Percentiles rank a stretch among this genome's conserved stretches.
These are phyloP conservation scores for Allygus modestus DNA, from an alignment of 2,888 invertebrate genomes.

Conservation along the genomic window DNA sequence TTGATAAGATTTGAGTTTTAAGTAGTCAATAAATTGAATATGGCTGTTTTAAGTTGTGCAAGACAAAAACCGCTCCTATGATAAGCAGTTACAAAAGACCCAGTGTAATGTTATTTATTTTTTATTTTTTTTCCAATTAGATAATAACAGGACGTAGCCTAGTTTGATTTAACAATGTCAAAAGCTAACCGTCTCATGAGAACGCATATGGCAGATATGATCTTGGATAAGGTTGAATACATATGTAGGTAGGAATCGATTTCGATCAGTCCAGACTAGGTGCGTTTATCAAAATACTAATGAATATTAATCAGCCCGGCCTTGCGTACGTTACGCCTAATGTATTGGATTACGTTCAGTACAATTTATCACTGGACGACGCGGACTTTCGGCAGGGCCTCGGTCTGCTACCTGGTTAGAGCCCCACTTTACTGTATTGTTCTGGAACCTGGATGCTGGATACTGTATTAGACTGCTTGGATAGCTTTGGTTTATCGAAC, in stretches of 20 bases:
- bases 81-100: too few relatives aligned
- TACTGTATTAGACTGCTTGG: neutral
- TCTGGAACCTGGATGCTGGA: neutral
- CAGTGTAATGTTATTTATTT: too few relatives aligned
- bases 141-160: too few relatives aligned
- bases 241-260: constrained; percentile 33
- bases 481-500: too few relatives aligned
- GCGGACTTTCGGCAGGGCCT: neutral
- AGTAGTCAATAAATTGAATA: too few relatives aligned
- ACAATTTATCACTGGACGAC: constrained; percentile 49
- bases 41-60: too few relatives aligned
- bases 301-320: constrained; percentile 45
- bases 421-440: neutral
- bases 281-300: constrained; percentile 53
- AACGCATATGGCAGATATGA: too few relatives aligned
- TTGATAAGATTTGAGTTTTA: neutral
- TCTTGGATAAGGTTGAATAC: neutral
- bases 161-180: too few relatives aligned
- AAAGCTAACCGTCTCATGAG: too few relatives aligned
- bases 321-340: constrained; percentile 38
- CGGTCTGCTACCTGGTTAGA: neutral
- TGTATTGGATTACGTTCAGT: constrained; percentile 45
- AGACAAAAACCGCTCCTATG: too few relatives aligned
- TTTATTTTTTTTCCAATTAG: too few relatives aligned
- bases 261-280: neutral